phyloP scores from a whole-genome alignment of 2,113 vertebrate species.

The Cynopterus brachyotis region DNA sequence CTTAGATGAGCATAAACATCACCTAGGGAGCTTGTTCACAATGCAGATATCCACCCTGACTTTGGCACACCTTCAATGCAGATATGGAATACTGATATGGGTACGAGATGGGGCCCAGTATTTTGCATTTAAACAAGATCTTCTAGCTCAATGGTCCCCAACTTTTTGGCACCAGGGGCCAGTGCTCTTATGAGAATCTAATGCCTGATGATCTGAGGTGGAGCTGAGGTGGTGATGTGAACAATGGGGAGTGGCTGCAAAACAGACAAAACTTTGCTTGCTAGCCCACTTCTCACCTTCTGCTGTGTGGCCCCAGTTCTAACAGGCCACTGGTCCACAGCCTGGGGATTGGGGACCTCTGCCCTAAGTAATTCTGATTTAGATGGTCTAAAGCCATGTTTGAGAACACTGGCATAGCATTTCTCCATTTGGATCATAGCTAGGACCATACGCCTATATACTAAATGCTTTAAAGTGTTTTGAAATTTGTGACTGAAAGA shows the following conservation, averaged over 20 bases:
- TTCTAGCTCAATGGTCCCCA: too few species aligned
- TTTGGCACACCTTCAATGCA: neutral
- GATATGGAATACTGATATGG: neutral
- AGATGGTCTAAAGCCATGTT: neutral
- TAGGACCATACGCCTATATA: neutral
- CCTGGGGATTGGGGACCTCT: too few species aligned
- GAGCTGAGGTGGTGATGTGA: too few species aligned
- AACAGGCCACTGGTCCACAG: too few species aligned
- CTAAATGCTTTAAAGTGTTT: neutral
- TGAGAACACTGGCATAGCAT: neutral
- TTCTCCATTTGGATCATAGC: neutral
- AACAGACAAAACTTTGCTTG: too few species aligned
- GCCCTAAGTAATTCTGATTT: neutral
- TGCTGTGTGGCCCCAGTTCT: too few species aligned
- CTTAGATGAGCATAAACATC: neutral
- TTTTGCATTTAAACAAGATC: neutral
- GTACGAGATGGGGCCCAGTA: neutral
- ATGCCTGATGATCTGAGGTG: too few species aligned
- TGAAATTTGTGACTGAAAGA: slow-evolving; percentile 4
- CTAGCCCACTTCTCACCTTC: too few species aligned
- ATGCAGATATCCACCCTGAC: neutral
- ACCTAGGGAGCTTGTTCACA: neutral
- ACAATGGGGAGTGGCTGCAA: too few species aligned
- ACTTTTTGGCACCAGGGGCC: too few species aligned
- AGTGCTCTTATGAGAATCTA: too few species aligned